Conservation (phyloP, 2,113 vertebrate genomes). For the Loxodonta africana region DNA sequence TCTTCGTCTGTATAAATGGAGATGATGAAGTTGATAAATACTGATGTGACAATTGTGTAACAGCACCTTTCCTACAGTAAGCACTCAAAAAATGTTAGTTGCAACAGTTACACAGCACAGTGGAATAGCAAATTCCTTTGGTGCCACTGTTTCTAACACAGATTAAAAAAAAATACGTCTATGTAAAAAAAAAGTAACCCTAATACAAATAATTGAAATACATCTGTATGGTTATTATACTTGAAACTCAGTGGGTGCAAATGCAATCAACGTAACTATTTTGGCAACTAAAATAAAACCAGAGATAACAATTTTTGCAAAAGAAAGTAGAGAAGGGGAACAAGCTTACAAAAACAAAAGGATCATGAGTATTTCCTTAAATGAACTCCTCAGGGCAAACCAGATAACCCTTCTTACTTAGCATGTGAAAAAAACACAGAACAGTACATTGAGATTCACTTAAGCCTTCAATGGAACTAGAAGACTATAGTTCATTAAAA, state of each 20-base stretch:
- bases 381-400: constrained; percentile 18
- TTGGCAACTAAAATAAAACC: constrained; percentile 63
- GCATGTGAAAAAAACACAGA: constrained; percentile 8
- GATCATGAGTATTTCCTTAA: constrained; percentile 10
- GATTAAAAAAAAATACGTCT: neutral
- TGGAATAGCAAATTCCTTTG: constrained; percentile 35
- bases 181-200: constrained; percentile 43
- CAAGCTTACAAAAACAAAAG: constrained; percentile 54
- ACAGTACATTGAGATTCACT: neutral
- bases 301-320: constrained; percentile 39
- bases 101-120: neutral
- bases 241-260: constrained; percentile 13
- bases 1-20: constrained; percentile 13
- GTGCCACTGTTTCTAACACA: constrained; percentile 31
- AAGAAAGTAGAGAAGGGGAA: neutral
- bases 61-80: constrained; percentile 54
- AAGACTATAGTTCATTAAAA: constrained; percentile 1
- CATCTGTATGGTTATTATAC: neutral
- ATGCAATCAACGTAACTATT: constrained; percentile 49
- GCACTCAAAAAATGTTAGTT: neutral
- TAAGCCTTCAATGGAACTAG: neutral
- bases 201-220: constrained; percentile 60
- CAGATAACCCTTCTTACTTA: constrained; percentile 22
- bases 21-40: neutral
- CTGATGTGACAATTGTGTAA: neutral